These are phyloP conservation scores for Amblyteles armatorius DNA, from an alignment of 2,888 invertebrate species.

Conservation along the genomic window DNA sequence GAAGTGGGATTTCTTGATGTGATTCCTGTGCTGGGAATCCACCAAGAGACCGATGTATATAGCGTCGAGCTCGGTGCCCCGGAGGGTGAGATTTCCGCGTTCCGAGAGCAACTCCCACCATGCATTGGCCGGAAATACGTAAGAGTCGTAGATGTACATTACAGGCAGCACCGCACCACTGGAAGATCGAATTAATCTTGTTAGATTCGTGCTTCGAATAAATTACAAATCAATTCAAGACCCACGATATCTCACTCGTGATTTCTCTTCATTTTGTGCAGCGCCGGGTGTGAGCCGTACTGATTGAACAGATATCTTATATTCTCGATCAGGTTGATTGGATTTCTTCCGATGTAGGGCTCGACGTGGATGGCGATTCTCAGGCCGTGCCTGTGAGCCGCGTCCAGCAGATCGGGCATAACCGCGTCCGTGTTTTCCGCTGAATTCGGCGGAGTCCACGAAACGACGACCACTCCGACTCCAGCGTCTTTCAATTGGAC, in stretches of 20 bases:
- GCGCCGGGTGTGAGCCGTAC: slow-evolving; percentile 86
- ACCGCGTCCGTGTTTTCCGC: slow-evolving; percentile 83
- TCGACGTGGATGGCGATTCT: slow-evolving; percentile 88
- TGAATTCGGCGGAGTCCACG: slow-evolving; percentile 86
- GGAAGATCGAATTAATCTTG: slow-evolving; percentile 51
- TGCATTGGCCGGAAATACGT: slow-evolving; percentile 85
- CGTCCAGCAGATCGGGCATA: slow-evolving; percentile 82
- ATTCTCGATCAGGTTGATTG: slow-evolving; percentile 85
- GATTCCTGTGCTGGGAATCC: slow-evolving; percentile 86
- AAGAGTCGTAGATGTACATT: slow-evolving; percentile 89
- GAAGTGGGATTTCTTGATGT: slow-evolving; percentile 86
- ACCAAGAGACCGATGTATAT: slow-evolving; percentile 87
- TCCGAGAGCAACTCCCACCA: slow-evolving; percentile 86
- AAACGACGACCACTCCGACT: slow-evolving; percentile 87
- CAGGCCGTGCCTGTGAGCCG: slow-evolving; percentile 85
- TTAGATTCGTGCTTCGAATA: slow-evolving; percentile 2
- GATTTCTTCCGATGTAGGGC: slow-evolving; percentile 86
- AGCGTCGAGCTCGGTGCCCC: slow-evolving; percentile 86
- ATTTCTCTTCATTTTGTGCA: slow-evolving; percentile 85
- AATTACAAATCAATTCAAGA: slow-evolving; percentile 5
- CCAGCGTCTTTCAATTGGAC: slow-evolving; percentile 87
- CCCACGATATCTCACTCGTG: slow-evolving; percentile 73
- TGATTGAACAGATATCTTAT: slow-evolving; percentile 84
- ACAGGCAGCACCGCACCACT: slow-evolving; percentile 85
- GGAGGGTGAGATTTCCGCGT: slow-evolving; percentile 84